Evolutionary conservation across 37 sponge, comb jelly and placozoan genomes (phyloP).

Genomic region (Sycon ciliatum): DNA sequence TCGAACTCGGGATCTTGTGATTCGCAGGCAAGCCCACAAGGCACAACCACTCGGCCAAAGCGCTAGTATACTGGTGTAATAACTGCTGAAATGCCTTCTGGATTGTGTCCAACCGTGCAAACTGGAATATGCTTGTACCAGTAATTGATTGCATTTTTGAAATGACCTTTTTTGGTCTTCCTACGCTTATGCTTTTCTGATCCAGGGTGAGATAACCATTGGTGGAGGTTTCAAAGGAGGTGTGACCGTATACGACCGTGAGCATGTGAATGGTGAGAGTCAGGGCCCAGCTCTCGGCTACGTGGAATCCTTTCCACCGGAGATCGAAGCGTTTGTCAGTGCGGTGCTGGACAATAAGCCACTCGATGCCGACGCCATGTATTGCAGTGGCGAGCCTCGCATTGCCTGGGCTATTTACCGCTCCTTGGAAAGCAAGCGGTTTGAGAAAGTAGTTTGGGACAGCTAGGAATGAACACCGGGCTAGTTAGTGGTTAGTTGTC

Average conservation of each 20-base stretch:
- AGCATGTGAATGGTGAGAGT: not conserved
- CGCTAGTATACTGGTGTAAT: no score
- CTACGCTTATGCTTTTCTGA: no score
- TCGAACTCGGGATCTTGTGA: no score
- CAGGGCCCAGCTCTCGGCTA: slow-evolving; percentile 32
- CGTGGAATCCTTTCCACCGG: slow-evolving; percentile 25
- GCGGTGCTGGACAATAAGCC: not conserved
- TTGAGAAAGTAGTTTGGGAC: not conserved
- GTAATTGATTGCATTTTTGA: no score
- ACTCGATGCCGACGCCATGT: slow-evolving; percentile 24
- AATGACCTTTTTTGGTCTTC: no score
- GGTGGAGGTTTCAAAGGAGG: slow-evolving; percentile 44
- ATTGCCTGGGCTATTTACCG: not conserved
- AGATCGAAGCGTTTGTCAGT: slow-evolving; percentile 28
- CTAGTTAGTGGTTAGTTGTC: no score
- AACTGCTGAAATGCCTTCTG: no score
- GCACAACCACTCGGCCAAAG: no score
- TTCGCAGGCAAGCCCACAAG: no score
- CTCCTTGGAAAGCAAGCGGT: not conserved
- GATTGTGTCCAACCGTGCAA: no score
- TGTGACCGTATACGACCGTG: slow-evolving; percentile 5
- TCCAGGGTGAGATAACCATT: slow-evolving; percentile 56
- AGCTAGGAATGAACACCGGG: no score
- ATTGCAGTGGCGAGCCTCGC: slow-evolving; percentile 18
- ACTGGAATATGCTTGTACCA: no score